Percentiles rank a stretch among this genome's conserved stretches.
Evolutionary conservation across 2,113 vertebrate genomes (phyloP).

Genomic region (Thermophis baileyi): DNA sequence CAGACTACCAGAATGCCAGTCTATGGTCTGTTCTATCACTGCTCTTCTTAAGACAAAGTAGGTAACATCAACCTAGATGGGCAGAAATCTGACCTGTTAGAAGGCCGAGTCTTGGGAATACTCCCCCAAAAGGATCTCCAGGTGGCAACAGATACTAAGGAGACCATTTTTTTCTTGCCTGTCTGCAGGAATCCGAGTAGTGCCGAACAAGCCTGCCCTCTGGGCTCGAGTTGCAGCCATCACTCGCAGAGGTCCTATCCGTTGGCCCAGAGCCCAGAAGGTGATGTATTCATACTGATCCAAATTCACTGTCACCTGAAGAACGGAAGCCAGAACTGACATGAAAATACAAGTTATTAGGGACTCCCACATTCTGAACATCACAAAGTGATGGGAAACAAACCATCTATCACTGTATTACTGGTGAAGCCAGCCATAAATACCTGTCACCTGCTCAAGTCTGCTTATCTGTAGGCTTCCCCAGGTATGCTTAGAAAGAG

Average conservation of each 20-base stretch:
- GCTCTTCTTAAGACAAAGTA: neutral
- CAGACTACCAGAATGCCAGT: neutral
- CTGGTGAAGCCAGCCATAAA: neutral
- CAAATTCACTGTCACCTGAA: slow-evolving; percentile 65
- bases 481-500: neutral
- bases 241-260: slow-evolving; percentile 53
- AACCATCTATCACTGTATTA: neutral
- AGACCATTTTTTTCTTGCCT: slow-evolving; percentile 6
- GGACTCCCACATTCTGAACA: neutral
- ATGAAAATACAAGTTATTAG: neutral
- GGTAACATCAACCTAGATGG: neutral
- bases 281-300: slow-evolving; percentile 68
- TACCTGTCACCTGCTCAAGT: neutral
- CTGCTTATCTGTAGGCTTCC: neutral
- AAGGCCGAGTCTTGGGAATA: neutral
- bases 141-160: neutral
- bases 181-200: slow-evolving; percentile 15
- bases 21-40: neutral
- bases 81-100: neutral
- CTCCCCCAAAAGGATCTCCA: neutral
- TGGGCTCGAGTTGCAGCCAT: slow-evolving; percentile 50
- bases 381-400: neutral
- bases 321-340: neutral
- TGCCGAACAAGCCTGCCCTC: slow-evolving; percentile 53
- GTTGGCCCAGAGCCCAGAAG: slow-evolving; percentile 70